phyloP scores from a whole-genome alignment of 2,113 vertebrate species.

The Corythornis madagascariensis region DNA sequence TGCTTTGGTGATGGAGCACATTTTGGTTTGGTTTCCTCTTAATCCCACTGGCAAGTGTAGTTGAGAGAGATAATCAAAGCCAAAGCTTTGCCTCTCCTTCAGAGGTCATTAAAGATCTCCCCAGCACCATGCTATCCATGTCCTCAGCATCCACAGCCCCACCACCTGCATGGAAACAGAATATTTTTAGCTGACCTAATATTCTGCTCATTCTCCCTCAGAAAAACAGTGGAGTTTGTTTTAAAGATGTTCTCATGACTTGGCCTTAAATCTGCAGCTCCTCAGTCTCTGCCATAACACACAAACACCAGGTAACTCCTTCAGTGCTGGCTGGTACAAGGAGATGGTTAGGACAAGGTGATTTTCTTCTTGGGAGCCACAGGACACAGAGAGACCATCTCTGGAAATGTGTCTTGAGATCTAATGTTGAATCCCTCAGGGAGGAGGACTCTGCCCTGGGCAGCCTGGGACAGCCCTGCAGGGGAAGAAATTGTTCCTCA shows the following conservation, averaged over 20 bases:
- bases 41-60: background rate
- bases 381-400: background rate
- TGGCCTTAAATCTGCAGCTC: background rate
- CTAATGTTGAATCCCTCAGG: background rate
- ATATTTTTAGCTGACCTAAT: background rate
- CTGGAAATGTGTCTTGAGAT: background rate
- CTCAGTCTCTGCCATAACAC: background rate
- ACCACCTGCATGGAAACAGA: background rate
- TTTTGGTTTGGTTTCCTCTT: background rate
- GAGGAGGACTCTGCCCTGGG: background rate
- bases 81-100: constrained; percentile 6
- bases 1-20: background rate
- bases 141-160: background rate
- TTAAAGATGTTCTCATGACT: background rate
- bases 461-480: too few species aligned
- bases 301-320: background rate
- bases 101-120: constrained; percentile 18
- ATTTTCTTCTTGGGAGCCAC: background rate
- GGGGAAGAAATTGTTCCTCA: too few species aligned
- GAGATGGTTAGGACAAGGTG: background rate
- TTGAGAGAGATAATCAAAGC: background rate
- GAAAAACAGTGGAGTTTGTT: background rate
- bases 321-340: background rate
- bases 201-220: background rate
- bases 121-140: background rate